phyloP scores from a whole-genome alignment of 2,888 invertebrate genomes.

The Geophilus truncorum region DNA sequence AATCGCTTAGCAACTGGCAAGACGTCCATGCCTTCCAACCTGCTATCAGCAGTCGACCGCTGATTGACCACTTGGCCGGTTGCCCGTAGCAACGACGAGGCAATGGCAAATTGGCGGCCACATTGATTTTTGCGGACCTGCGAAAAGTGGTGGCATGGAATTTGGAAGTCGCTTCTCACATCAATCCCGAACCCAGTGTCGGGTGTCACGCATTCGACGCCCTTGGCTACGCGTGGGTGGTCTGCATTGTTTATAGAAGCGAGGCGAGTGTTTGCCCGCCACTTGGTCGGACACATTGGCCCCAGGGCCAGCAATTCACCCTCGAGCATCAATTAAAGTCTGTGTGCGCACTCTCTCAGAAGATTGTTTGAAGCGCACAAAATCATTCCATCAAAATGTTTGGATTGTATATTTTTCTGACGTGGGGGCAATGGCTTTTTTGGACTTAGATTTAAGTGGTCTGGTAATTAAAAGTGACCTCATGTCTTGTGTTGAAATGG shows the following conservation, averaged over 20 bases:
- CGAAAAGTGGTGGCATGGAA: not conserved
- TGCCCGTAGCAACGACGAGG: not conserved
- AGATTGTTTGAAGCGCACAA: not conserved
- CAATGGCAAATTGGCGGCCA: not conserved
- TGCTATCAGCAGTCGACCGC: conserved; percentile 13
- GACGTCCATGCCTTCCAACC: conserved; percentile 14
- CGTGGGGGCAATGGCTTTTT: not conserved
- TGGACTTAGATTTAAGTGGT: not conserved
- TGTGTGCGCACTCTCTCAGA: not conserved
- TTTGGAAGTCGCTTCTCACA: conserved; percentile 12
- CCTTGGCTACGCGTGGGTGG: conserved; percentile 1
- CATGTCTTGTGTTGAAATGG: not conserved
- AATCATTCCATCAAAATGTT: not conserved
- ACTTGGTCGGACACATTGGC: conserved; percentile 25
- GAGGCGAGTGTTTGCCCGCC: conserved; percentile 27
- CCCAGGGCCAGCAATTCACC: conserved; percentile 20
- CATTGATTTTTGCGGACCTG: not conserved
- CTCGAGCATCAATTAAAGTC: conserved; percentile 2
- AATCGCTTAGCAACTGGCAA: conserved; percentile 3
- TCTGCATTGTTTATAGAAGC: conserved; percentile 24
- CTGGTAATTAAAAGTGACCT: not conserved
- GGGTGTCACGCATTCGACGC: conserved; percentile 18
- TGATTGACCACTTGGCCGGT: conserved; percentile 25
- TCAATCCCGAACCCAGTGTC: not conserved
- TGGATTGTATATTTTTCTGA: conserved; percentile 16